Conservation (phyloP, 23 tunicate genomes). For the Ascidia mentula region DNA sequence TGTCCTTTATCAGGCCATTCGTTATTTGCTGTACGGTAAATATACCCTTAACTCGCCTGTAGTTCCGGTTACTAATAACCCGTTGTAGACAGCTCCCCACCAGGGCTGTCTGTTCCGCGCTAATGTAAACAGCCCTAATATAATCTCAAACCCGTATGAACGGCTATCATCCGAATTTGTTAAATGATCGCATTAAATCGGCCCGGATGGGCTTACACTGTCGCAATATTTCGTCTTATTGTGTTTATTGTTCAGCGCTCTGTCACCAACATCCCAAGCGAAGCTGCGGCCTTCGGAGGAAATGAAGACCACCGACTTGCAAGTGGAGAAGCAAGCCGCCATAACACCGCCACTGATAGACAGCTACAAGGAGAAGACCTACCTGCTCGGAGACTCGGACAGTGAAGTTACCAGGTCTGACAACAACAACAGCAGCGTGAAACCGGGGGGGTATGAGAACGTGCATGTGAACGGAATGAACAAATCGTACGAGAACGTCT, state of each 20-base stretch:
- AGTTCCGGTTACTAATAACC: too few species aligned
- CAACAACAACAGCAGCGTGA: not conserved
- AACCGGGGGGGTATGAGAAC: constrained; percentile 13
- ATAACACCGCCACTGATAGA: not conserved
- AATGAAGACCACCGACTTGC: not conserved
- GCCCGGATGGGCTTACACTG: not conserved
- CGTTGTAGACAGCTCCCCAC: too few species aligned
- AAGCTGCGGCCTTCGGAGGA: not conserved
- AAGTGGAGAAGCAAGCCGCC: not conserved
- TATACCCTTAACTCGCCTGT: too few species aligned
- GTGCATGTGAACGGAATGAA: constrained; percentile 15
- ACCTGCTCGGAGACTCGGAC: constrained; percentile 22
- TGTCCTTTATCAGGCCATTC: too few species aligned
- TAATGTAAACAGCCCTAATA: not conserved
- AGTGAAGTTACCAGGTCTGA: not conserved
- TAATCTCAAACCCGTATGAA: not conserved
- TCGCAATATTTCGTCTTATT: not conserved
- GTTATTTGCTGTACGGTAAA: too few species aligned
- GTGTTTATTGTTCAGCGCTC: not conserved
- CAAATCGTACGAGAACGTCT: constrained; percentile 16
- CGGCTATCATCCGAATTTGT: not conserved
- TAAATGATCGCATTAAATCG: not conserved
- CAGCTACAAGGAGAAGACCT: not conserved
- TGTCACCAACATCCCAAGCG: not conserved
- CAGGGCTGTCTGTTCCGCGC: too few species aligned